Conservation (phyloP, 1,140 invertebrate species). For the Trichonephila inaurata region DNA sequence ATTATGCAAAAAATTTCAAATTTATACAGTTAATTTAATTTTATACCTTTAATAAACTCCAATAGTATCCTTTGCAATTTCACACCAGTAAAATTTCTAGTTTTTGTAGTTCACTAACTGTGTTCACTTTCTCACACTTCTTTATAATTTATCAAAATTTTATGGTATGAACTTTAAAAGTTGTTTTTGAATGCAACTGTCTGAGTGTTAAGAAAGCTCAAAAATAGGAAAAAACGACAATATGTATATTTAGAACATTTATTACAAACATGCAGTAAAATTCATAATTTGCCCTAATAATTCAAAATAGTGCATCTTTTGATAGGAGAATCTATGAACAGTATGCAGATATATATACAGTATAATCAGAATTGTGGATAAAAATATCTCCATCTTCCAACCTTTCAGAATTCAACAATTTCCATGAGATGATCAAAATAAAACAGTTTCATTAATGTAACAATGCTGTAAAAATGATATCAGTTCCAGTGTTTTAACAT, state of each 20-base stretch:
- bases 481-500: neutral
- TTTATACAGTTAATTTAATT: too few species aligned
- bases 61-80: too few species aligned
- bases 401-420: neutral
- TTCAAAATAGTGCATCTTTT: slow-evolving; percentile 74
- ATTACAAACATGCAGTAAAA: slow-evolving; percentile 63
- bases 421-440: neutral
- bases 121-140: too few species aligned
- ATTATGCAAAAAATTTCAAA: too few species aligned
- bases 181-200: too few species aligned
- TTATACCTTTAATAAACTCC: too few species aligned
- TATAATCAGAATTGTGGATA: slow-evolving; percentile 30
- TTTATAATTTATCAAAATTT: too few species aligned
- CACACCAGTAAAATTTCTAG: too few species aligned
- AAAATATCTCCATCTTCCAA: slow-evolving; percentile 9
- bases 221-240: neutral
- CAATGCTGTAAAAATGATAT: neutral
- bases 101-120: too few species aligned
- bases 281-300: slow-evolving; percentile 60
- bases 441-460: neutral
- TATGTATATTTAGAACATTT: neutral
- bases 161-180: too few species aligned
- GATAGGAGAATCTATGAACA: slow-evolving; percentile 53
- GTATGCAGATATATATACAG: neutral
- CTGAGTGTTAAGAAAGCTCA: too few species aligned